A percentile compares a stretch with the other conserved stretches of the same genome.
Evolutionary conservation across 2,797 vertebrate genomes (phyloP).

Genomic region (Phoxinus dragarum): DNA sequence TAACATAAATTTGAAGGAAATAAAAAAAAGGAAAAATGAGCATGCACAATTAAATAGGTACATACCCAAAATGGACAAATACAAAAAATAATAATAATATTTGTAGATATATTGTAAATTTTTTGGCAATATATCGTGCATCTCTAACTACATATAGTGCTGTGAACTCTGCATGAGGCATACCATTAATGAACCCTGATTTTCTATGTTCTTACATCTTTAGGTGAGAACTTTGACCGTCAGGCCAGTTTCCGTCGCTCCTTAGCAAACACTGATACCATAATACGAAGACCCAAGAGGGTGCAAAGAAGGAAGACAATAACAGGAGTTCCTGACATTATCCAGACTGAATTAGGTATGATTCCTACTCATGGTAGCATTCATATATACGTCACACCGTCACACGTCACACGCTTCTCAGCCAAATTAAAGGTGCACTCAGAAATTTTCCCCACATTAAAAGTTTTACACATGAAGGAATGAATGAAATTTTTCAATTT

Average conservation of each 20-base stretch:
- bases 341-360: constrained; percentile 87
- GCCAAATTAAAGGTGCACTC: background rate
- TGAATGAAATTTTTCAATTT: background rate
- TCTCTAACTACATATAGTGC: too few relatives aligned
- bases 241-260: constrained; percentile 93
- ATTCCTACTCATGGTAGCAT: constrained; percentile 56
- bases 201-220: constrained; percentile 19
- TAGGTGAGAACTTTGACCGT: constrained; percentile 96
- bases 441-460: background rate
- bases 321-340: constrained; percentile 84
- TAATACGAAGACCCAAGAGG: constrained; percentile 86
- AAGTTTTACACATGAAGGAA: background rate
- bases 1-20: too few relatives aligned
- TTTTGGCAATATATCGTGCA: too few relatives aligned
- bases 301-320: constrained; percentile 90
- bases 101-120: too few relatives aligned
- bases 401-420: background rate
- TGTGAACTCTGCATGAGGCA: background rate
- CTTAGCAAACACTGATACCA: constrained; percentile 86
- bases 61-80: too few relatives aligned
- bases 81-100: too few relatives aligned
- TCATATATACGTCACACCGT: background rate
- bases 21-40: too few relatives aligned
- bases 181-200: background rate
- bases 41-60: too few relatives aligned